These are phyloP conservation scores for Anhinga rufa DNA, from an alignment of 2,113 vertebrate genomes.

Conservation along the genomic window DNA sequence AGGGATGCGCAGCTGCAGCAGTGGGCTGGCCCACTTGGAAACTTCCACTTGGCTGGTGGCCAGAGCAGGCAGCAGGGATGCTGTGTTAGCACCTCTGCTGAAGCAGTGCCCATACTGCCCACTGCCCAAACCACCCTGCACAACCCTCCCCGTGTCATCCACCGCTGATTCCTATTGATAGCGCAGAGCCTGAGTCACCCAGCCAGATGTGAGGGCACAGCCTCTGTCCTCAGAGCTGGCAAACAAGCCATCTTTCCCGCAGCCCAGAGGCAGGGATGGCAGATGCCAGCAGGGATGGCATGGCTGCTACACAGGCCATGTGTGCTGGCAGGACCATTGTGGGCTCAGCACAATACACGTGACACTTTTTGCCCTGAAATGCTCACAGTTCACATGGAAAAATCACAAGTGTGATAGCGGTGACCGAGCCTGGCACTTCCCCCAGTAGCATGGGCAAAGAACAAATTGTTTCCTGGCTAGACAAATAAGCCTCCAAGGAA, in stretches of 20 bases:
- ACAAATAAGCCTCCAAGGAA: neutral
- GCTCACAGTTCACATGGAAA: neutral
- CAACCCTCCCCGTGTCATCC: neutral
- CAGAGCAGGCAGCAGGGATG: neutral
- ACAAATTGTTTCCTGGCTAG: neutral
- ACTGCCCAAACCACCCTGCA: neutral
- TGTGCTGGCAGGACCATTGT: neutral
- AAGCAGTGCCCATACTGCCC: neutral
- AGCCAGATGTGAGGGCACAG: neutral
- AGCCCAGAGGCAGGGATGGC: neutral
- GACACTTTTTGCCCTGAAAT: neutral
- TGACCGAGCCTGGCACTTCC: neutral
- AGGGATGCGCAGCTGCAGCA: neutral
- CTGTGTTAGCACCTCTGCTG: rapidly evolving
- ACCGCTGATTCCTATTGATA: rapidly evolving
- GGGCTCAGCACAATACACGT: rapidly evolving
- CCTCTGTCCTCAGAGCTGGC: neutral
- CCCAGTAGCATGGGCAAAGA: neutral
- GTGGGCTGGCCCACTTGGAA: neutral
- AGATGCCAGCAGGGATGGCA: neutral
- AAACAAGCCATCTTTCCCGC: neutral
- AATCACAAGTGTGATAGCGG: neutral
- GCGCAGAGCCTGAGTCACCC: neutral
- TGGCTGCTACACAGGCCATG: neutral
- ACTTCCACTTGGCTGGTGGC: neutral